Percentiles rank a stretch among this genome's conserved stretches.
Conservation (phyloP, 1,140 invertebrate species). For the Nymphalis io region DNA sequence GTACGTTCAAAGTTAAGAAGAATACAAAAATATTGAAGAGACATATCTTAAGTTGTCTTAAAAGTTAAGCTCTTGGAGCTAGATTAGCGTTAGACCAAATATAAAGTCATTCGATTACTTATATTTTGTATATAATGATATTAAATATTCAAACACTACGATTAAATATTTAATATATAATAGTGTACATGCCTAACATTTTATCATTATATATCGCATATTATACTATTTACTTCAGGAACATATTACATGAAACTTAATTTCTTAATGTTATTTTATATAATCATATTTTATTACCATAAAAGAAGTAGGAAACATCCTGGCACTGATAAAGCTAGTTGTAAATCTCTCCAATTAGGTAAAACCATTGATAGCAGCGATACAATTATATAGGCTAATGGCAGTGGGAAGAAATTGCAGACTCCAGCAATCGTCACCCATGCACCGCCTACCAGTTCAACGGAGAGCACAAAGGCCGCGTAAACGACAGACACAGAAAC, state of each 20-base stretch:
- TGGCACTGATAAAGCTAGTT: slow-evolving; percentile 86
- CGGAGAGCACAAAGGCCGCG: slow-evolving; percentile 86
- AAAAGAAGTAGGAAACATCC: slow-evolving; percentile 84
- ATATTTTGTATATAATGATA: no score
- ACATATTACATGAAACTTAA: background rate
- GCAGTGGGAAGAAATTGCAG: slow-evolving; percentile 87
- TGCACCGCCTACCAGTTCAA: slow-evolving; percentile 87
- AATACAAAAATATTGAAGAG: no score
- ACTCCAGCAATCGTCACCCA: slow-evolving; percentile 88
- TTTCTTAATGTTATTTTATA: background rate
- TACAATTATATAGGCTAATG: slow-evolving; percentile 87
- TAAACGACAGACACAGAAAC: slow-evolving; percentile 88
- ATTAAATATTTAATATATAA: no score
- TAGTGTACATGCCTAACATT: no score
- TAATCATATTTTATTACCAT: slow-evolving; percentile 78
- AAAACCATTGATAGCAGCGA: slow-evolving; percentile 86
- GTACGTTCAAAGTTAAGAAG: no score
- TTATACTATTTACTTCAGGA: background rate
- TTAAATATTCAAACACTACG: no score
- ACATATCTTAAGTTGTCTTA: no score
- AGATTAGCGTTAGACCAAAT: no score
- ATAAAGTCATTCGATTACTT: no score
- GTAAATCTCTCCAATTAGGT: slow-evolving; percentile 87
- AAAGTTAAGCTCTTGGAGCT: no score
- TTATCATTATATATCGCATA: background rate